Evolutionary conservation across 2,113 vertebrate species (phyloP), one percentile per base, ranked within the genome.

Genomic region (Sarotherodon lohbergeri): DNA sequence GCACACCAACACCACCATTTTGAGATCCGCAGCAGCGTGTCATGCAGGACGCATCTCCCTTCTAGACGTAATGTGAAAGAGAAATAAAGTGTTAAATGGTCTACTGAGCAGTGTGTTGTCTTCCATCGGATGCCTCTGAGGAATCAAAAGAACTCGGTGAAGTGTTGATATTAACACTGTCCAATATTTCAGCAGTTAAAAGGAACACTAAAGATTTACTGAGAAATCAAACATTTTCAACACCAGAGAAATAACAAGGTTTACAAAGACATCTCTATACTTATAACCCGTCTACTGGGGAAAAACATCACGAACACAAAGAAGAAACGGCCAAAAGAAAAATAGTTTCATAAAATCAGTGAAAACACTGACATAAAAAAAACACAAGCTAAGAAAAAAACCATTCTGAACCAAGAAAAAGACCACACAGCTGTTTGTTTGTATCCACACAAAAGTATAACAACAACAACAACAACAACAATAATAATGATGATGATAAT

Each of bases 401-500:
- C n/a, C 9, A 54, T 54, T 54, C 50, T 54, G 19, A 54, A 2
- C 10, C 50, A n/a, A 54, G 9, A 55, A 22, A 55, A 55, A 19
- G 17, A 52, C 17, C 48, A 50, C 48, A 19, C 4, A 3, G 54
- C 10, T 59, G 27, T 59, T 32, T 9, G 32, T 66, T 12, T 39
- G 61, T 39, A 7, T 66, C 17, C 32, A 36, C 61, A 66, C 10
- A 66, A 66, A 24, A 41, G 6, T 41, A 43, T 4, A 57, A 57
- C 56, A 59, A 16, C 24, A 29, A 57, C 48, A 9, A 50, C 10
- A 17, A 17, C 3, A 50, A 63, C 1, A 29, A 16, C 1, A 55
- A 12, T 0, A 56, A 55, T 0, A 55, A 24, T 0, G n/a, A 32
- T 32, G 2, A 32, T 32, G 5, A 32, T 0, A 52, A 52, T 0